Evolutionary conservation across 2,113 vertebrate genomes (phyloP).

Genomic region (Rhinogobius similis): DNA sequence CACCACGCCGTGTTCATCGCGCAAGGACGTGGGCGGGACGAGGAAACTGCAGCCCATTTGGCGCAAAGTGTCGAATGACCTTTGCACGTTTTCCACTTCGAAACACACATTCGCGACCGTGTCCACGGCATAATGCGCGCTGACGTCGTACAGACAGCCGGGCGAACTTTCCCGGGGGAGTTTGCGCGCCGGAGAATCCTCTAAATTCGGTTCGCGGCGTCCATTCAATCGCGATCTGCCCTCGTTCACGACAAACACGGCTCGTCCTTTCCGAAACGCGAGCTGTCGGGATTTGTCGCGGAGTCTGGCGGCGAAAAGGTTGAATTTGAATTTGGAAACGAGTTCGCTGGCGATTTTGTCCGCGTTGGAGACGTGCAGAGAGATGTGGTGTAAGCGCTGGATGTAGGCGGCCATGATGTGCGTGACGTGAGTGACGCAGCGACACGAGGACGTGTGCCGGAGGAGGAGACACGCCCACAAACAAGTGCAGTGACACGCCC

Average conservation of each 20-base stretch:
- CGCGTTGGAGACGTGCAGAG: conserved; percentile 81
- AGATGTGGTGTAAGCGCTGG: conserved; percentile 84
- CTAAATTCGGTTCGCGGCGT: not conserved
- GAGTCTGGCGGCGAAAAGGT: conserved; percentile 78
- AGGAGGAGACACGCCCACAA: not conserved
- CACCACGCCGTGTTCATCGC: conserved; percentile 75
- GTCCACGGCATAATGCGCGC: conserved; percentile 71
- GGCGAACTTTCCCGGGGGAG: fast-evolving
- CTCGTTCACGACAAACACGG: conserved; percentile 86
- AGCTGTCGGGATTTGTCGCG: conserved; percentile 77
- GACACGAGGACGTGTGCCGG: conserved; percentile 25
- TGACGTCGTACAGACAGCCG: conserved; percentile 77
- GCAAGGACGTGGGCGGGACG: conserved; percentile 80
- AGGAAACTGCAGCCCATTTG: conserved; percentile 78
- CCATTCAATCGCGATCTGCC: conserved; percentile 20
- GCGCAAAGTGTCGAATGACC: conserved; percentile 71
- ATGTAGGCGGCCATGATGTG: conserved; percentile 81
- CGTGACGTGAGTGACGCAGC: conserved; percentile 39
- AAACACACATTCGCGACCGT: conserved; percentile 91
- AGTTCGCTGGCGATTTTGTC: conserved; percentile 79
- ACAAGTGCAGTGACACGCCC: not conserved
- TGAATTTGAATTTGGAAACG: conserved; percentile 82
- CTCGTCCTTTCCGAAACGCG: conserved; percentile 79
- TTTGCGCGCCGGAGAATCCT: not conserved
- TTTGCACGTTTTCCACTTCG: conserved; percentile 82